Evolutionary conservation across 2,888 invertebrate genomes (phyloP).

Genomic region (Epinotia demarniana): DNA sequence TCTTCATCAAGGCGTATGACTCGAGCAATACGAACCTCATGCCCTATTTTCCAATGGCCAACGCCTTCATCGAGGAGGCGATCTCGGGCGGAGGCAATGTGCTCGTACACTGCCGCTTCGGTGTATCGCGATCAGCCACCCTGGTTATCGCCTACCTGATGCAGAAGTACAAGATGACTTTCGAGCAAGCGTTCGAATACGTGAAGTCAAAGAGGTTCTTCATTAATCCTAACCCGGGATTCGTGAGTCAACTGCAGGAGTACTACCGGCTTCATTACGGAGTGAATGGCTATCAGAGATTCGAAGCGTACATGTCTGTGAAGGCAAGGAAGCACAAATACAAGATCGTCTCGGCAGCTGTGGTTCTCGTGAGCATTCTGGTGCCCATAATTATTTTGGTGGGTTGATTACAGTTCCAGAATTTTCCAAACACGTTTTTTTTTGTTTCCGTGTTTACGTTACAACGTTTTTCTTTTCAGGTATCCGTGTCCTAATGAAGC

Average conservation of each 20-base stretch:
- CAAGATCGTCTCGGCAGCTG: slow-evolving; percentile 73
- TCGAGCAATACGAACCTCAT: slow-evolving; percentile 74
- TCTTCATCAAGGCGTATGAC: slow-evolving; percentile 81
- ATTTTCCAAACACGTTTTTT: slow-evolving; percentile 36
- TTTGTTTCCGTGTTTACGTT: slow-evolving; percentile 38
- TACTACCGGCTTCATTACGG: slow-evolving; percentile 71
- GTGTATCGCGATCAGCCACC: slow-evolving; percentile 97
- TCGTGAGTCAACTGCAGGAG: slow-evolving; percentile 95
- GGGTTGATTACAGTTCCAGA: slow-evolving; percentile 54
- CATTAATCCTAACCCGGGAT: slow-evolving; percentile 97
- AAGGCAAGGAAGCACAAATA: slow-evolving; percentile 73
- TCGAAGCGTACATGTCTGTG: slow-evolving; percentile 74
- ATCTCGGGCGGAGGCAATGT: slow-evolving; percentile 86
- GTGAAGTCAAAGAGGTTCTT: slow-evolving; percentile 94
- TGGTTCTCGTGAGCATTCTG: slow-evolving; percentile 67
- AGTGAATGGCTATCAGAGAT: slow-evolving; percentile 66
- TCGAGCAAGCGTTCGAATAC: slow-evolving; percentile 94
- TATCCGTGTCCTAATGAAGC: slow-evolving; percentile 11
- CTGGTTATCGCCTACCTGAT: slow-evolving; percentile 98
- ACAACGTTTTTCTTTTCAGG: slow-evolving; percentile 46
- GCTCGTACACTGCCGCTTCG: slow-evolving; percentile 97
- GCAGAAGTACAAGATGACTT: slow-evolving; percentile 92
- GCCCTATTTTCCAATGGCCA: slow-evolving; percentile 80
- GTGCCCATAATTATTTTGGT: slow-evolving; percentile 72
- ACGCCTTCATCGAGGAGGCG: slow-evolving; percentile 83